These are phyloP conservation scores for Isaurus tuberculatus DNA, from an alignment of 92 coral and sea anemone genomes.

Conservation along the genomic window DNA sequence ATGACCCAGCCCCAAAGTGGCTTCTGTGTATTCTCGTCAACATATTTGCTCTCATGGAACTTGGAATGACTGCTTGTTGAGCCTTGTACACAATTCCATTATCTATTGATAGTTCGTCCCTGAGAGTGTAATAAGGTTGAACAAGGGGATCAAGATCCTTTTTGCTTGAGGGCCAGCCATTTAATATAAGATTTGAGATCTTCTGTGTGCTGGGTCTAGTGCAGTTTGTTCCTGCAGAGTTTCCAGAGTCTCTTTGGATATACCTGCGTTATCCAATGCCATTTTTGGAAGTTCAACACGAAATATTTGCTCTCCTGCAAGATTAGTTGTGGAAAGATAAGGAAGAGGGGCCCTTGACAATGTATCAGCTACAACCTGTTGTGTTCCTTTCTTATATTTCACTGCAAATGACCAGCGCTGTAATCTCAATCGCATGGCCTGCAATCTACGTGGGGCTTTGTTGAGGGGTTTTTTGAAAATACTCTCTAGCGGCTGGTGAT, in stretches of 20 bases:
- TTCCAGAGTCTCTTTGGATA: slow-evolving; percentile 45
- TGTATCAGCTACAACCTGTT: slow-evolving; percentile 23
- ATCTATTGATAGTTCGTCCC: not conserved
- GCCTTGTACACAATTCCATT: not conserved
- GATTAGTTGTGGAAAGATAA: slow-evolving; percentile 23
- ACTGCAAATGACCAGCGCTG: slow-evolving; percentile 31
- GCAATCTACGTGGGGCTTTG: slow-evolving; percentile 36
- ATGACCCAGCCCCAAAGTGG: not conserved
- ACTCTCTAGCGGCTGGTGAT: slow-evolving; percentile 54
- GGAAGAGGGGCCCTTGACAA: slow-evolving; percentile 47
- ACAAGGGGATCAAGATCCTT: slow-evolving; percentile 11
- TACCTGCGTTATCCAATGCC: slow-evolving; percentile 46
- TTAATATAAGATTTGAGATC: slow-evolving; percentile 4
- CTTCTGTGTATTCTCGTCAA: not conserved
- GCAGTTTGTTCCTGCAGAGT: slow-evolving; percentile 38
- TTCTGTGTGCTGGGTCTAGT: slow-evolving; percentile 11
- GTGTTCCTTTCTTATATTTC: slow-evolving; percentile 31
- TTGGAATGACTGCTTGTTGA: not conserved
- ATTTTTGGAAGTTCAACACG: slow-evolving; percentile 36
- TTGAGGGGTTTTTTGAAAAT: slow-evolving; percentile 45
- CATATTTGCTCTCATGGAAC: not conserved
- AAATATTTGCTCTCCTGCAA: slow-evolving; percentile 34
- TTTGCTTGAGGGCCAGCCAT: slow-evolving; percentile 14
- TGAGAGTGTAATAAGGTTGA: slow-evolving; percentile 28
- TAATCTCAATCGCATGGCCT: slow-evolving; percentile 29